These are phyloP conservation scores for Montipora cactus DNA, from an alignment of 64 coral and sea anemone genomes.

Conservation along the genomic window DNA sequence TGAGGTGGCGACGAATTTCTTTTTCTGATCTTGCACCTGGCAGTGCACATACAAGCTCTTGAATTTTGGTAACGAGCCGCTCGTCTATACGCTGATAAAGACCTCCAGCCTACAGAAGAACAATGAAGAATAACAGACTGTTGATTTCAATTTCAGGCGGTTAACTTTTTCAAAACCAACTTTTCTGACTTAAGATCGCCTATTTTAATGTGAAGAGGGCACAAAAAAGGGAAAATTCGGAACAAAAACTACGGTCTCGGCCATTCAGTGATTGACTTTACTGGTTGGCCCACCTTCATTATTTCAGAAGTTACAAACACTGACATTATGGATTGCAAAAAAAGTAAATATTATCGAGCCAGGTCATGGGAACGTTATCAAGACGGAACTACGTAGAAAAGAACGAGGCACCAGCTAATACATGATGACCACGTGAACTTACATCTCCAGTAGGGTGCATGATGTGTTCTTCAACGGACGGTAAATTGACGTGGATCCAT, in stretches of 20 bases:
- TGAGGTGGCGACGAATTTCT: constrained; percentile 59
- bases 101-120: constrained; percentile 1
- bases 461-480: not conserved
- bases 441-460: constrained; percentile 34
- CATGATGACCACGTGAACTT: not conserved
- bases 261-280: too few species aligned
- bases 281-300: too few species aligned
- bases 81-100: constrained; percentile 42
- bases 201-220: too few species aligned
- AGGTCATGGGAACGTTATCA: not conserved
- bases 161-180: too few species aligned
- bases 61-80: constrained; percentile 24
- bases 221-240: too few species aligned
- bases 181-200: too few species aligned
- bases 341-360: not conserved
- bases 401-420: not conserved
- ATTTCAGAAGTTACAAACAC: too few species aligned
- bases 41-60: not conserved
- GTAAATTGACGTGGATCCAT: constrained; percentile 19
- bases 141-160: too few species aligned
- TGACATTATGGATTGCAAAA: not conserved
- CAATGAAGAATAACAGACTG: not conserved
- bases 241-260: too few species aligned
- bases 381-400: not conserved
- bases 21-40: not conserved